phyloP scores from a whole-genome alignment of 2,797 vertebrate species.

The Chrysocyon brachyurus region DNA sequence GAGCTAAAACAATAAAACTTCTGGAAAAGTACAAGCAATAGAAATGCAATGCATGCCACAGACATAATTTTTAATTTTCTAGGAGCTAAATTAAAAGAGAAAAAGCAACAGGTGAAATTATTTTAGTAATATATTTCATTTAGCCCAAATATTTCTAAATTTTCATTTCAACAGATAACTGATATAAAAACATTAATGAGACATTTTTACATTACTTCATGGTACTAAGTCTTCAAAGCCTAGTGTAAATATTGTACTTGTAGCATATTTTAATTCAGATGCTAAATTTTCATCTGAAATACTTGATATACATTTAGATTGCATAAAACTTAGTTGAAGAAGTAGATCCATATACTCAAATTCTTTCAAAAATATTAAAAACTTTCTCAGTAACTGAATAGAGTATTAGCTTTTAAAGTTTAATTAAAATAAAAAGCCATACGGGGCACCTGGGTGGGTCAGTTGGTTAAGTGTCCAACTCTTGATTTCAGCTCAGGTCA shows the following conservation, averaged over 20 bases:
- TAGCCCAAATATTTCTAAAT: not conserved
- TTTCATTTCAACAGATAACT: constrained; percentile 36
- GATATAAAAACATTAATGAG: not conserved
- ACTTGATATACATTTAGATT: not conserved
- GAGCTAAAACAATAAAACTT: constrained; percentile 7
- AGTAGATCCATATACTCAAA: not conserved
- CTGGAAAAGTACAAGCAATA: not conserved
- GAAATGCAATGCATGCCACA: constrained; percentile 12
- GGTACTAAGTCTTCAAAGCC: not conserved
- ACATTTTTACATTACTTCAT: not conserved
- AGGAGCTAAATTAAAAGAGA: constrained; percentile 14
- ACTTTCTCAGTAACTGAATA: not conserved
- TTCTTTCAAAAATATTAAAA: not conserved
- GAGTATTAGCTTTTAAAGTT: not conserved
- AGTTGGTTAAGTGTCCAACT: not conserved
- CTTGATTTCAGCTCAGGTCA: not conserved
- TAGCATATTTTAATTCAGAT: not conserved
- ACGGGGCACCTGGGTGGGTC: not conserved
- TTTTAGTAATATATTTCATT: constrained; percentile 22
- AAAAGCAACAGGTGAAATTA: not conserved
- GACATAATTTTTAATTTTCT: not conserved
- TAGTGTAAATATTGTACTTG: not conserved
- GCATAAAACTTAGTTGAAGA: constrained; percentile 30
- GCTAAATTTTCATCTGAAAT: constrained; percentile 44
- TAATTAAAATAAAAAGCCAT: not conserved